phyloP scores from a whole-genome alignment of 2,888 invertebrate species.

The Parnassius mnemosyne region DNA sequence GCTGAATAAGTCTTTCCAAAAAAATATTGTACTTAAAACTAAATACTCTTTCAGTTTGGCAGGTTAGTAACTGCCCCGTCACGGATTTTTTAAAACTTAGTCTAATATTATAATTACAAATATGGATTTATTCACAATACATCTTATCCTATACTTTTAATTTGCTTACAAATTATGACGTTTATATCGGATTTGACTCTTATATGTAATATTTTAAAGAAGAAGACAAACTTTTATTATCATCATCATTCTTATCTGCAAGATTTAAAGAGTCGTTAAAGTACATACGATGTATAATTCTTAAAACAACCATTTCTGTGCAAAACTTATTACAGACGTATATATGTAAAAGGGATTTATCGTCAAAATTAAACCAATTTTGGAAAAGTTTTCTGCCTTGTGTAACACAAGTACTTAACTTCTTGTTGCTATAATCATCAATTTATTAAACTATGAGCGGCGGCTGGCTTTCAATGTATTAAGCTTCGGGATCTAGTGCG shows the following conservation, averaged over 20 bases:
- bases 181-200: too few species aligned
- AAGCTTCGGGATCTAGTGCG: conserved; percentile 15
- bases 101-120: too few species aligned
- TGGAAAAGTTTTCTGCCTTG: conserved; percentile 11
- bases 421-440: conserved; percentile 20
- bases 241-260: not conserved
- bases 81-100: too few species aligned
- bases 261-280: not conserved
- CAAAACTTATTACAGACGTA: conserved; percentile 7
- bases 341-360: conserved; percentile 9
- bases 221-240: not conserved
- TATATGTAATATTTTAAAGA: not conserved
- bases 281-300: too few species aligned
- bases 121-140: not conserved
- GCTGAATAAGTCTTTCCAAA: too few species aligned
- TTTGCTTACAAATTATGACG: not conserved
- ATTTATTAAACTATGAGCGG: conserved; percentile 13
- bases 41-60: too few species aligned
- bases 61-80: too few species aligned
- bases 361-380: conserved; percentile 13
- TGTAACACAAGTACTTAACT: not conserved
- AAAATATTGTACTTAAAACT: too few species aligned
- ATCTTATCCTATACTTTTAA: not conserved
- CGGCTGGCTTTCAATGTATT: not conserved
- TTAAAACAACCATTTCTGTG: not conserved